A percentile compares a stretch with the other conserved stretches of the same genome.
Evolutionary conservation across 2,797 vertebrate species (phyloP).

Genomic region (Myotis vivesi): DNA sequence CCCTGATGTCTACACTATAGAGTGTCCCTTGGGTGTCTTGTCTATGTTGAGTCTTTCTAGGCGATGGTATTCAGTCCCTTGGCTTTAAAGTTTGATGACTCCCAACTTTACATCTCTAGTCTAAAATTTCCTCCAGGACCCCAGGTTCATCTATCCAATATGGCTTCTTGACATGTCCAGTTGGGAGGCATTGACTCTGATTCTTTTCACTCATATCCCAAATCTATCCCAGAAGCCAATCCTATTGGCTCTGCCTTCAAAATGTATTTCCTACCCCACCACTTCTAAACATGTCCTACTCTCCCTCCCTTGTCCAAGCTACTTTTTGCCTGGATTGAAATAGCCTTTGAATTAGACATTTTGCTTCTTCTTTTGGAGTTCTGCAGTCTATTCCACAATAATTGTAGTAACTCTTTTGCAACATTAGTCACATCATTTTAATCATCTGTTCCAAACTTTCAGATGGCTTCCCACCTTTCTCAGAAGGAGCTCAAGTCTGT

Average conservation of each 20-base stretch:
- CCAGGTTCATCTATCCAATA: fast-evolving
- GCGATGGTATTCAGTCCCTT: background rate
- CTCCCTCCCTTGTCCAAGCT: background rate
- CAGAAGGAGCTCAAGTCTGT: background rate
- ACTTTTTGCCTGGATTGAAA: background rate
- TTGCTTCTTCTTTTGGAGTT: background rate
- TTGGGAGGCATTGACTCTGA: background rate
- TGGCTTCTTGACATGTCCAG: background rate
- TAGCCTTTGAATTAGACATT: background rate
- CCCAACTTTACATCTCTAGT: background rate
- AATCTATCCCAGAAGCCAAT: background rate
- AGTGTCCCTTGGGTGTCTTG: background rate
- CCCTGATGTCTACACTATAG: background rate
- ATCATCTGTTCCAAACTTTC: background rate
- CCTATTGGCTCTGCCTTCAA: background rate
- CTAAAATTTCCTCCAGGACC: background rate
- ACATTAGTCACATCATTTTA: background rate
- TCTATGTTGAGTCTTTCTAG: background rate
- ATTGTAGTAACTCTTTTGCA: background rate
- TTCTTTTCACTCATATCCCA: background rate
- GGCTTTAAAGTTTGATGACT: background rate
- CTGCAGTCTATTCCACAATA: background rate
- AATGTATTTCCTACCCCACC: background rate
- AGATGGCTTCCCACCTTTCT: background rate
- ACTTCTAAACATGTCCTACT: background rate